Evolutionary conservation across 2,797 vertebrate species (phyloP).

Genomic region (Chiroxiphia lanceolata): DNA sequence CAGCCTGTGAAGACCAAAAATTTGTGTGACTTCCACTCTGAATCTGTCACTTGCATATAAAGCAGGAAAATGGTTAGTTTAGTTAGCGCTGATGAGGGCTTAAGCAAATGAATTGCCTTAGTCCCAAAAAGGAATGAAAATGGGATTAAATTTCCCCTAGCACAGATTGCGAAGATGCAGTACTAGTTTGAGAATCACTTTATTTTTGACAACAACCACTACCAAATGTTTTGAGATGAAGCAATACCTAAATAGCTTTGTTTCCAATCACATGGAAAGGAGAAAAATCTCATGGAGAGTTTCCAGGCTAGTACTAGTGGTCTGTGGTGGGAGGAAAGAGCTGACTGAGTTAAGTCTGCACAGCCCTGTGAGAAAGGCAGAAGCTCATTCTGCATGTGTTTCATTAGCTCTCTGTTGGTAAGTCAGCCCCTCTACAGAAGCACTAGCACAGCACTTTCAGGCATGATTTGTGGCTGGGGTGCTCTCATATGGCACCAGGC

Average conservation of each 20-base stretch:
- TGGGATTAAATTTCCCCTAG: background rate
- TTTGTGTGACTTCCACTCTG: background rate
- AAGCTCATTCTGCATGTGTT: background rate
- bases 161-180: background rate
- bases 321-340: background rate
- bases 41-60: background rate
- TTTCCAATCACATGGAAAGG: background rate
- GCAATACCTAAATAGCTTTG: background rate
- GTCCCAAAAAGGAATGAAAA: background rate
- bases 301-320: background rate
- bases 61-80: constrained; percentile 14
- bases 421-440: background rate
- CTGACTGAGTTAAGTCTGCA: background rate
- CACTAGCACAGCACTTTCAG: background rate
- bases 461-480: background rate
- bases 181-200: background rate
- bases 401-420: background rate
- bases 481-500: background rate
- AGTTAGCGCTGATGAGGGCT: background rate
- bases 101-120: background rate
- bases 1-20: background rate
- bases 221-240: background rate
- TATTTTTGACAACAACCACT: background rate
- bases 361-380: background rate
- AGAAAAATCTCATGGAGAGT: background rate